Conservation (phyloP, 2,797 vertebrate species). For the Melopsittacus undulatus region DNA sequence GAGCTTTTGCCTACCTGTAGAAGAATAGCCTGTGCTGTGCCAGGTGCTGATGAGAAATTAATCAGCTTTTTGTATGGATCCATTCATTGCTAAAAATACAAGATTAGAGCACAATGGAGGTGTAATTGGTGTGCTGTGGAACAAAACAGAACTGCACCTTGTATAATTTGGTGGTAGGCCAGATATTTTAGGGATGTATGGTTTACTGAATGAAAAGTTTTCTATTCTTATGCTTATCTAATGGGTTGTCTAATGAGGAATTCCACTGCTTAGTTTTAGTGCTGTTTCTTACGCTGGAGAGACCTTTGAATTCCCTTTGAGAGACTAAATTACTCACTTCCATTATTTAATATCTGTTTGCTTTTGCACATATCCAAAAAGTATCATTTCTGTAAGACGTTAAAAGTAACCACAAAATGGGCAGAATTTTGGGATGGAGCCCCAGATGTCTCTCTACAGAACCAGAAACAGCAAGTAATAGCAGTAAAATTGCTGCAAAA, state of each 20-base stretch:
- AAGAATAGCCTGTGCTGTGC: constrained; percentile 20
- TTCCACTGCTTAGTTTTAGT: background rate
- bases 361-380: background rate
- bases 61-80: constrained; percentile 4
- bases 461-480: background rate
- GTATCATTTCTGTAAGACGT: background rate
- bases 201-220: constrained; percentile 7
- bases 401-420: background rate
- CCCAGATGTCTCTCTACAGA: background rate
- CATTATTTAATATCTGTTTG: background rate
- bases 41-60: constrained; percentile 15
- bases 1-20: background rate
- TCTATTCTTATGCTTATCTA: background rate
- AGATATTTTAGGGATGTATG: background rate
- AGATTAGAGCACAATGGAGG: background rate
- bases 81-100: constrained; percentile 22
- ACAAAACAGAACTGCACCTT: background rate
- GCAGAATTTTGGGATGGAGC: background rate
- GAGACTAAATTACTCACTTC: background rate
- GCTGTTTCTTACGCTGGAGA: background rate
- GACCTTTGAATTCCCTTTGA: background rate
- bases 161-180: background rate
- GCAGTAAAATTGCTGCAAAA: background rate
- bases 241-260: background rate
- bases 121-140: background rate